Percentiles rank a stretch among this genome's conserved stretches.
phyloP scores from a whole-genome alignment of 2,797 vertebrate genomes.

The Prunella strophiata region DNA sequence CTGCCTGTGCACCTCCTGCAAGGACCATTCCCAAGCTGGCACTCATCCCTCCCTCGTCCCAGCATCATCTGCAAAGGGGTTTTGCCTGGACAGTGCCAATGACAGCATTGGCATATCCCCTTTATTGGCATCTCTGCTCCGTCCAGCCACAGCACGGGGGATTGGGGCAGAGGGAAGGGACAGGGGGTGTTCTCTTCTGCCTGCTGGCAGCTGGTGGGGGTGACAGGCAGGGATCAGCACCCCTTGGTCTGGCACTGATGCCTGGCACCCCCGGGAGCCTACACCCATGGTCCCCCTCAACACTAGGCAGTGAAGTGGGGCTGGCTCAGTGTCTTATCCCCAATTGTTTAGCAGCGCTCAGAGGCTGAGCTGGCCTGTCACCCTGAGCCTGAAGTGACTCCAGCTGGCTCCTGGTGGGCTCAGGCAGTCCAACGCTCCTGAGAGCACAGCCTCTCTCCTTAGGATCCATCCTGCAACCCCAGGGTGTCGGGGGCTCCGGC shows the following conservation, averaged over 20 bases:
- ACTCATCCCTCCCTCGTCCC: background rate
- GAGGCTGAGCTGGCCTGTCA: background rate
- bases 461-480: constrained; percentile 3
- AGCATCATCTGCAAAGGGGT: background rate
- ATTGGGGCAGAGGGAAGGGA: background rate
- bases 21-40: background rate
- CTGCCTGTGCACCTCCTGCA: background rate
- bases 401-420: background rate
- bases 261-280: background rate
- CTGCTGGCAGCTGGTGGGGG: background rate
- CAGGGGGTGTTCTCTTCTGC: background rate
- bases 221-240: background rate
- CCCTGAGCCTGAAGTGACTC: constrained; percentile 27
- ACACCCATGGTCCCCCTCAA: background rate
- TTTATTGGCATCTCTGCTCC: constrained; percentile 55
- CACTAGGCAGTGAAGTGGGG: constrained; percentile 11
- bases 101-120: constrained; percentile 5
- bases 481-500: background rate
- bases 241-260: background rate
- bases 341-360: constrained; percentile 32
- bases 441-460: constrained; percentile 6
- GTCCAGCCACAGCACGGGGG: background rate
- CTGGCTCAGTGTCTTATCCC: constrained; percentile 56
- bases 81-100: constrained; percentile 9
- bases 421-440: background rate